These are phyloP conservation scores for Dipodomys merriami DNA, from an alignment of 2,113 vertebrate species.

Conservation along the genomic window DNA sequence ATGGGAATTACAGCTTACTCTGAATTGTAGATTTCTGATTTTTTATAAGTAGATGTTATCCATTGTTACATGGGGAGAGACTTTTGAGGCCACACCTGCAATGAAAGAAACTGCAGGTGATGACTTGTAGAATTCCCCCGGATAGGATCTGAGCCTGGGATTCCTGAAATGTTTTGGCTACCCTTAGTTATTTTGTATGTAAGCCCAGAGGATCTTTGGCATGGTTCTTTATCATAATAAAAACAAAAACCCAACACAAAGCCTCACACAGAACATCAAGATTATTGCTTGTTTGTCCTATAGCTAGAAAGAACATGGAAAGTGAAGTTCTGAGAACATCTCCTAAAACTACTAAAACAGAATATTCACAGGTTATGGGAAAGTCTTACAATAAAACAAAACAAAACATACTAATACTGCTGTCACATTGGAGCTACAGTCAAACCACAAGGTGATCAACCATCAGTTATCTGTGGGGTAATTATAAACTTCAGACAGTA, in stretches of 20 bases:
- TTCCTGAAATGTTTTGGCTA: background rate
- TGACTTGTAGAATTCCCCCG: background rate
- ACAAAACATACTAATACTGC: background rate
- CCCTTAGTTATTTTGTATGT: background rate
- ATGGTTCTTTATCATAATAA: background rate
- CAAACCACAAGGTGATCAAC: background rate
- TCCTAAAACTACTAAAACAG: background rate
- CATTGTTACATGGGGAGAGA: background rate
- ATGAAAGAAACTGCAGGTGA: background rate
- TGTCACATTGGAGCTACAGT: background rate
- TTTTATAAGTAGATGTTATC: background rate
- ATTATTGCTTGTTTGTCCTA: background rate
- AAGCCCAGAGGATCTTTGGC: background rate
- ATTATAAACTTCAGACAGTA: background rate
- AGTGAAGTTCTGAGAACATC: background rate
- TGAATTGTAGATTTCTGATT: background rate
- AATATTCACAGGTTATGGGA: background rate
- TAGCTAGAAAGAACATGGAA: constrained; percentile 3
- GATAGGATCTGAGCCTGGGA: background rate
- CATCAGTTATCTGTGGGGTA: background rate
- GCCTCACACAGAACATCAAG: background rate
- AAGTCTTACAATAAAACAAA: background rate
- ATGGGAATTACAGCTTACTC: background rate
- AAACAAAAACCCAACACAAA: background rate
- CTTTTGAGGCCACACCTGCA: background rate